A percentile compares a stretch with the other conserved stretches of the same genome.
Evolutionary conservation across 2,888 invertebrate genomes (phyloP).

Genomic region (Lymantria dispar): DNA sequence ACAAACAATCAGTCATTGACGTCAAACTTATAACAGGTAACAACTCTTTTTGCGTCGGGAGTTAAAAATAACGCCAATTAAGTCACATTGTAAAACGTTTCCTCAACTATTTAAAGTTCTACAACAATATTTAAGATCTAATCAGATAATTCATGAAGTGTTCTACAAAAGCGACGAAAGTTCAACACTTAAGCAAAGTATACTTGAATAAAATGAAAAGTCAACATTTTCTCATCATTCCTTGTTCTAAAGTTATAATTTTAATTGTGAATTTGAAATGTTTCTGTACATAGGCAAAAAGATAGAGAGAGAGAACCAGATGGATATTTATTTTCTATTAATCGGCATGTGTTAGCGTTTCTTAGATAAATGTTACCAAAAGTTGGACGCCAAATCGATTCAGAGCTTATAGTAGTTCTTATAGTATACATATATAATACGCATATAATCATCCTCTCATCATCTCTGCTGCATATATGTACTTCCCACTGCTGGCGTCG

Average conservation of each 20-base stretch:
- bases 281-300: slow-evolving; percentile 18
- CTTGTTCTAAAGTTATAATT: slow-evolving; percentile 61
- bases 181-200: slow-evolving; percentile 42
- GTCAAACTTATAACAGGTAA: no score
- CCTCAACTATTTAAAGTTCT: slow-evolving; percentile 13
- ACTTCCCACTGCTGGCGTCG: no score
- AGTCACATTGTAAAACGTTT: not conserved
- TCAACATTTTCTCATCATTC: slow-evolving; percentile 62
- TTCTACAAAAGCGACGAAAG: slow-evolving; percentile 36
- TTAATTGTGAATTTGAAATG: slow-evolving; percentile 62
- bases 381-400: no score
- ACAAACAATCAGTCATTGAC: no score
- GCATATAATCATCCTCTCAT: no score
- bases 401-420: no score
- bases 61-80: not conserved
- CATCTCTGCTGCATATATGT: no score
- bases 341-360: no score
- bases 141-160: slow-evolving; percentile 27
- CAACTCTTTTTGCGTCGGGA: no score
- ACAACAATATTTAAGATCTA: slow-evolving; percentile 22
- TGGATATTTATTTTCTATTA: slow-evolving; percentile 48
- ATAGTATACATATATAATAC: no score
- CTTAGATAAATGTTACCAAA: no score
- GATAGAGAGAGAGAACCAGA: not conserved
- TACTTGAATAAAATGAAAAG: slow-evolving; percentile 65